These are phyloP conservation scores for Anoura caudifer DNA, from an alignment of 2,113 vertebrate species.

Conservation along the genomic window DNA sequence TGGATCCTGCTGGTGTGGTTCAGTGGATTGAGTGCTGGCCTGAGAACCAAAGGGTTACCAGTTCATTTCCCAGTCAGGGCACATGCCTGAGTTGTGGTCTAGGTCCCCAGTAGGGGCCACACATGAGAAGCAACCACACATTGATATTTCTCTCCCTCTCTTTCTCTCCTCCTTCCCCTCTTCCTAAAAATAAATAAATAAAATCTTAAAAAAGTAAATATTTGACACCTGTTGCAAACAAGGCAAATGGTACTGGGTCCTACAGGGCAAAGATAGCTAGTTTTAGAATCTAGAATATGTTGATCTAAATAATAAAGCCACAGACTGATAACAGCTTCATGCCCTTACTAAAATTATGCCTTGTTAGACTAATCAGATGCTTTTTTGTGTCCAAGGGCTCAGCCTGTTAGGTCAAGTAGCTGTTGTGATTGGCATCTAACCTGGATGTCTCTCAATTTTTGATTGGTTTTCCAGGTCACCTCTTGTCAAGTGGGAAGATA, in stretches of 20 bases:
- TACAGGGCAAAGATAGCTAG: background rate
- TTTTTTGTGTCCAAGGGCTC: constrained; percentile 19
- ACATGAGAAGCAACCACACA: too few relatives aligned
- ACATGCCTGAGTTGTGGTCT: too few relatives aligned
- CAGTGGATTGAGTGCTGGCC: too few relatives aligned
- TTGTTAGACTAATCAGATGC: constrained; percentile 40
- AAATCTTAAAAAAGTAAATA: too few relatives aligned
- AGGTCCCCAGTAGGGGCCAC: too few relatives aligned
- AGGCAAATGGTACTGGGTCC: background rate
- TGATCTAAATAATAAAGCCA: background rate
- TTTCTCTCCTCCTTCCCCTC: too few relatives aligned
- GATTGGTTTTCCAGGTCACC: background rate
- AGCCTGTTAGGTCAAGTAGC: constrained; percentile 25
- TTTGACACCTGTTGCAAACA: background rate
- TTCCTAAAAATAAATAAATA: too few relatives aligned
- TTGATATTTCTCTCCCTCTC: too few relatives aligned
- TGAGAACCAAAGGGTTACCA: too few relatives aligned
- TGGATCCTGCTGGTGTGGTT: too few relatives aligned
- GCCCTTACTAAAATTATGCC: constrained; percentile 18
- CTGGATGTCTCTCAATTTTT: background rate
- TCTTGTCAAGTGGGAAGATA: constrained; percentile 20
- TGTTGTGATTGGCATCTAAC: background rate
- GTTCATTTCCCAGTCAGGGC: too few relatives aligned
- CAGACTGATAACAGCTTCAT: background rate
- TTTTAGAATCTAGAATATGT: constrained; percentile 15